These are phyloP conservation scores for Pseudanteris insignis DNA, from an alignment of 2,888 invertebrate species.

Conservation along the genomic window DNA sequence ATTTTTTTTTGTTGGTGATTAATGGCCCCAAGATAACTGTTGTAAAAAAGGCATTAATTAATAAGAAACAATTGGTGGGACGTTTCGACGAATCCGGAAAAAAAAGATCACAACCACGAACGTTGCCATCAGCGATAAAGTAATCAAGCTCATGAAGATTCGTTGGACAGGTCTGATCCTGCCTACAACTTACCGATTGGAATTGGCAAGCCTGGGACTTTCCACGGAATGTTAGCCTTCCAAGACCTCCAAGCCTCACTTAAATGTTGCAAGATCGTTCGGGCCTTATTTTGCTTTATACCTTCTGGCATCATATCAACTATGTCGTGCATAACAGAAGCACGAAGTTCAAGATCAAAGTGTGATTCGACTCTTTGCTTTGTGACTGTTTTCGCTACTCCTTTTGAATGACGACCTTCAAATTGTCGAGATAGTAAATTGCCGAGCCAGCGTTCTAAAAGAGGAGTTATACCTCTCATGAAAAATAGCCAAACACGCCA, in stretches of 20 bases:
- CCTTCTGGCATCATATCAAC: slow-evolving; percentile 99
- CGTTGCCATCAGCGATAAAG: too few relatives aligned
- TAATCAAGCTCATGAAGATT: too few relatives aligned
- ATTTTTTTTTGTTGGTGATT: too few relatives aligned
- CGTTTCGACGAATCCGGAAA: too few relatives aligned
- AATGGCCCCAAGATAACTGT: too few relatives aligned
- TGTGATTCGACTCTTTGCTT: slow-evolving; percentile 99
- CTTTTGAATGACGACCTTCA: slow-evolving; percentile 98
- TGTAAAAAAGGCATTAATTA: too few relatives aligned
- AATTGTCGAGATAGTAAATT: slow-evolving; percentile 98
- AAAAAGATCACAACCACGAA: too few relatives aligned
- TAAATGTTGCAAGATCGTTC: slow-evolving; percentile 97
- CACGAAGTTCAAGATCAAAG: slow-evolving; percentile 97
- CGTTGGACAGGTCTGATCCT: too few relatives aligned
- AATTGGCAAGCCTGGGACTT: slow-evolving; percentile 97
- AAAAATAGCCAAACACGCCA: slow-evolving; percentile 99
- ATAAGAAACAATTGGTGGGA: too few relatives aligned
- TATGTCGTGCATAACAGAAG: slow-evolving; percentile 97
- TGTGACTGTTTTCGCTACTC: slow-evolving; percentile 99
- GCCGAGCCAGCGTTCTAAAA: slow-evolving; percentile 98
- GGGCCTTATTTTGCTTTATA: slow-evolving; percentile 99
- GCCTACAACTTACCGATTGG: slow-evolving; percentile 80
- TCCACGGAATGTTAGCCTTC: slow-evolving; percentile 99
- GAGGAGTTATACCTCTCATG: slow-evolving; percentile 97
- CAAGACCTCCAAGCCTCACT: slow-evolving; percentile 99